These are phyloP conservation scores for Drymodes brunneopygia DNA, from an alignment of 2,113 vertebrate genomes.

Conservation along the genomic window DNA sequence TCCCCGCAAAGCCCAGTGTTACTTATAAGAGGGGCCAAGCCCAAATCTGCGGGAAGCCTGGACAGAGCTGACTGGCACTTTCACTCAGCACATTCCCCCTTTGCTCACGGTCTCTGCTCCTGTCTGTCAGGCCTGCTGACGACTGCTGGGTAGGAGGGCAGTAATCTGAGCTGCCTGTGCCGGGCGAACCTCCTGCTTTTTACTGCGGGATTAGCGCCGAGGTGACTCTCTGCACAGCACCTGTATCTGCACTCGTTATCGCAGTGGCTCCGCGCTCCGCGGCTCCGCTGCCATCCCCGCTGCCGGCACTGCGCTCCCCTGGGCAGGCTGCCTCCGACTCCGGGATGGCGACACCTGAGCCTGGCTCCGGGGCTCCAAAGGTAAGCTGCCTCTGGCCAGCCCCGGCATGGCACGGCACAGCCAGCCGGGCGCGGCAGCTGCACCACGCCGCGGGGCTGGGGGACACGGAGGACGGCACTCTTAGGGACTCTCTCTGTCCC, in stretches of 20 bases:
- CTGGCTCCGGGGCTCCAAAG: background rate
- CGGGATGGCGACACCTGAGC: background rate
- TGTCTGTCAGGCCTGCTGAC: conserved; percentile 55
- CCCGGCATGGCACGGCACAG: background rate
- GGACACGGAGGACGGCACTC: background rate
- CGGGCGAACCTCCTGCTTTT: conserved; percentile 19
- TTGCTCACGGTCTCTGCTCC: conserved; percentile 61
- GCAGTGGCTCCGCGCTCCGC: background rate
- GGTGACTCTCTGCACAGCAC: conserved; percentile 57
- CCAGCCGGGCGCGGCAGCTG: background rate
- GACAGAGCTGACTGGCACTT: conserved; percentile 23
- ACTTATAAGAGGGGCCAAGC: background rate
- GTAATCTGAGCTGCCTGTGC: conserved; percentile 75
- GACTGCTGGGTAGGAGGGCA: conserved; percentile 75
- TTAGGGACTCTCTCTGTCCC: background rate
- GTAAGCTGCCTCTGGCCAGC: conserved; percentile 48
- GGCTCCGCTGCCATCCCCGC: background rate
- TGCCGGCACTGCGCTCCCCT: background rate
- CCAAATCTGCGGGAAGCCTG: background rate
- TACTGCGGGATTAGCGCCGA: background rate
- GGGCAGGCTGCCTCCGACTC: background rate
- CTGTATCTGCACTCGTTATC: conserved; percentile 36
- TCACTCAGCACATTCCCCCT: conserved; percentile 22
- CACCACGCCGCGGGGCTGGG: background rate
- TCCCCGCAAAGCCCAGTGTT: background rate